Evolutionary conservation across 2,113 vertebrate genomes (phyloP).

Genomic region (Rhea americana): DNA sequence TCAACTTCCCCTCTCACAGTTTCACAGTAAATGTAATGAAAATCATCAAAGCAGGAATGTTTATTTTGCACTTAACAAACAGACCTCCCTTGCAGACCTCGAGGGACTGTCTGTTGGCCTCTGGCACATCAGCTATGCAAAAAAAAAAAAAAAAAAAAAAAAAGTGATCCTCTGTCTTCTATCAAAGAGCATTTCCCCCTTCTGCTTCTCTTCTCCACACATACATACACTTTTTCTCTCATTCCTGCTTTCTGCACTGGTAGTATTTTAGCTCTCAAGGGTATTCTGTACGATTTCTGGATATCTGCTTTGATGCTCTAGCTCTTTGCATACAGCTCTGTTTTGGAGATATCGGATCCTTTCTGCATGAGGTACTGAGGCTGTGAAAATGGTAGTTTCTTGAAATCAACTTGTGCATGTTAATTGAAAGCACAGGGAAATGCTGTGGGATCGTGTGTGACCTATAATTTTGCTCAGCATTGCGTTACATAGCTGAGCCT

Average conservation of each 20-base stretch:
- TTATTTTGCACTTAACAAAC: neutral
- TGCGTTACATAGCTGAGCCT: neutral
- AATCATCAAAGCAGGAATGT: neutral
- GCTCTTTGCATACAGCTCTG: accelerated
- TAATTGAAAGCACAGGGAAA: neutral
- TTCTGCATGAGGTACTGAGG: neutral
- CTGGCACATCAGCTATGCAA: neutral
- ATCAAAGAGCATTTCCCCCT: neutral
- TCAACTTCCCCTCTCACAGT: neutral
- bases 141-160: neutral
- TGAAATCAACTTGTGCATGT: neutral
- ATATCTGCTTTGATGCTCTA: accelerated
- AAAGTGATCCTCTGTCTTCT: neutral
- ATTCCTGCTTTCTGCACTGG: neutral
- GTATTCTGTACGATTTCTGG: neutral
- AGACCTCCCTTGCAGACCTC: neutral
- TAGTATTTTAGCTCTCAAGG: neutral
- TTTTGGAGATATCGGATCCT: neutral
- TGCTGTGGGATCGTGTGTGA: neutral
- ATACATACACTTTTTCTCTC: neutral
- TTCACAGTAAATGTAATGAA: neutral
- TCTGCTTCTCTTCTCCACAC: neutral
- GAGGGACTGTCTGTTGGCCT: neutral
- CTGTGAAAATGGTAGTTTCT: neutral
- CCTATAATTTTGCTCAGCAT: neutral